A percentile compares a stretch with the other conserved stretches of the same genome.
Conservation (phyloP, 1,140 invertebrate species). For the Paralvinella palmiformis region DNA sequence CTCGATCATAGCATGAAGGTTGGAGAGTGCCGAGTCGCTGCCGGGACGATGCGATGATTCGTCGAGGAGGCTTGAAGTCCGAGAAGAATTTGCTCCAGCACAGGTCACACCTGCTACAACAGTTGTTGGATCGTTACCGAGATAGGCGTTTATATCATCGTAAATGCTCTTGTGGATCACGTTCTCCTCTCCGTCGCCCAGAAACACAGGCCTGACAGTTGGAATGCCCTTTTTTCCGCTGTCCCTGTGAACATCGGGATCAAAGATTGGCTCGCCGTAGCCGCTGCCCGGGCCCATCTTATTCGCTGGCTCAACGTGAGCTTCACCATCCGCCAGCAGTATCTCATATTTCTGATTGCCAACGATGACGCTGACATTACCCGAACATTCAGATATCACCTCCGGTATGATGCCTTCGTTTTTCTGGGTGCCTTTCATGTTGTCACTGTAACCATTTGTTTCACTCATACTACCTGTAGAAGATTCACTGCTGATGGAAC, state of each 20-base stretch:
- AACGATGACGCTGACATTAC: background rate
- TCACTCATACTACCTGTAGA: background rate
- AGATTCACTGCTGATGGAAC: background rate
- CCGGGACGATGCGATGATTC: too few species aligned
- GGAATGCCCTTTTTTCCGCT: background rate
- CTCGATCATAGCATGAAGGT: too few species aligned
- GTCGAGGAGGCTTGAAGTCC: too few species aligned
- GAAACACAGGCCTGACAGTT: background rate
- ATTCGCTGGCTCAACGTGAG: background rate
- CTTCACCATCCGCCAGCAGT: background rate
- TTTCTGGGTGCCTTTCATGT: background rate
- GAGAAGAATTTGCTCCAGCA: too few species aligned
- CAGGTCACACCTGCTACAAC: too few species aligned
- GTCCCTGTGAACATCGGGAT: background rate
- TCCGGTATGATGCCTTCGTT: background rate
- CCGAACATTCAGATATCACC: background rate
- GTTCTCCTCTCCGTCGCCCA: background rate
- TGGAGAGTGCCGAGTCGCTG: too few species aligned
- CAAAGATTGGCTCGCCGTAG: background rate
- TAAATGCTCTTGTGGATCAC: too few species aligned
- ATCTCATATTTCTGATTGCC: background rate
- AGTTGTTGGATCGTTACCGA: too few species aligned
- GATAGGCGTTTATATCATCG: too few species aligned
- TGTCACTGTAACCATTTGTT: background rate
- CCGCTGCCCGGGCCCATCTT: background rate